A percentile compares a stretch with the other conserved stretches of the same genome.
These are phyloP conservation scores for Phenganax stokvisi DNA, from an alignment of 92 coral and sea anemone species.

Conservation along the genomic window DNA sequence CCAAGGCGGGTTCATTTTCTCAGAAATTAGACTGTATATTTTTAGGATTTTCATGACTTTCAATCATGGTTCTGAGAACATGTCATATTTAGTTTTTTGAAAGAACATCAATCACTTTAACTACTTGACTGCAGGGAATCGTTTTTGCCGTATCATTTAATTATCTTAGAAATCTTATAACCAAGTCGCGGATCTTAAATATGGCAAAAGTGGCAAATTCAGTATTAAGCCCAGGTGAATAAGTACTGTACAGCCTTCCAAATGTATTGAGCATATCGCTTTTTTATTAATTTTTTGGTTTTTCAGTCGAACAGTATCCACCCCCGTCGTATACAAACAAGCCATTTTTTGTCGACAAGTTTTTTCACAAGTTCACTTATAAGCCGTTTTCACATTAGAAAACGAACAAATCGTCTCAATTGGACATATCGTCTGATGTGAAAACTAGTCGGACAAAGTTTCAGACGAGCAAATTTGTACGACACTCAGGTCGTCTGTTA, in stretches of 20 bases:
- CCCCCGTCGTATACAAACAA: too few species aligned
- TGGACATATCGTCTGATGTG: too few species aligned
- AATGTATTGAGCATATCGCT: background rate
- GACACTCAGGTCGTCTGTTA: too few species aligned
- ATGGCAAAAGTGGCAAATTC: background rate
- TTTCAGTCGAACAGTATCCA: too few species aligned
- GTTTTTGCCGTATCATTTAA: conserved; percentile 8
- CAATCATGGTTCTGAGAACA: conserved; percentile 8
- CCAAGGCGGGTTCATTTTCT: background rate
- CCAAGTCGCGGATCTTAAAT: conserved; percentile 3
- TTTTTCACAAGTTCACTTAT: too few species aligned
- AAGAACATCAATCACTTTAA: background rate
- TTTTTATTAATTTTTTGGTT: background rate
- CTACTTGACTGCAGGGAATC: background rate
- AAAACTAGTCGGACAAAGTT: too few species aligned
- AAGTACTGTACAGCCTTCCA: background rate
- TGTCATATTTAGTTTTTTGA: background rate
- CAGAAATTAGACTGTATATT: conserved; percentile 16
- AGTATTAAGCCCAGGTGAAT: background rate
- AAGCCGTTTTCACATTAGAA: too few species aligned
- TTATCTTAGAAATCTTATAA: background rate
- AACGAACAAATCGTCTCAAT: too few species aligned
- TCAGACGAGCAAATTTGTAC: too few species aligned
- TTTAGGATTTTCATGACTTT: conserved; percentile 12
- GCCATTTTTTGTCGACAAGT: too few species aligned